Conservation (phyloP, 2,797 vertebrate species). For the Serranus cabrilla region DNA sequence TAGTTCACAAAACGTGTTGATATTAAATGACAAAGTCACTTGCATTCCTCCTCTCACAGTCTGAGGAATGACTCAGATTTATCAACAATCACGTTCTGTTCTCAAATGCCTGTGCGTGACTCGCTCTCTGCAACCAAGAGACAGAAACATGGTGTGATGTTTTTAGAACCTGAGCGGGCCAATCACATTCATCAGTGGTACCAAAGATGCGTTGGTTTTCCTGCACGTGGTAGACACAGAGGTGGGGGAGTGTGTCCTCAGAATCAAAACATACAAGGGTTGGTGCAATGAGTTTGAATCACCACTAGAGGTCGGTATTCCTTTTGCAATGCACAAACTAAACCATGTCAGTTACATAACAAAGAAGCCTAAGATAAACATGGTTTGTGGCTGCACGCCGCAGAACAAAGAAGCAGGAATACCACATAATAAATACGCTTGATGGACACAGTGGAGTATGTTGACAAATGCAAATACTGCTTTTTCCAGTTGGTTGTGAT, state of each 20-base stretch:
- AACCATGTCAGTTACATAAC: slow-evolving; percentile 69
- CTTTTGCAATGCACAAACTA: slow-evolving; percentile 7
- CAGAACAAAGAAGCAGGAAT: slow-evolving; percentile 52
- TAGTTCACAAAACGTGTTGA: neutral
- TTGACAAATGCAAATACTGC: slow-evolving; percentile 20
- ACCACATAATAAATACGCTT: neutral
- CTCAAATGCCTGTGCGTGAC: slow-evolving; percentile 5
- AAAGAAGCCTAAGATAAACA: slow-evolving; percentile 64
- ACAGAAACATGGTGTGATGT: slow-evolving; percentile 9
- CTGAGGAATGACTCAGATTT: slow-evolving; percentile 34
- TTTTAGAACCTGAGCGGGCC: neutral
- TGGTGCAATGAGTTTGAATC: slow-evolving; percentile 16
- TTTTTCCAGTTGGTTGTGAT: slow-evolving; percentile 17
- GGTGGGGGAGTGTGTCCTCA: slow-evolving; percentile 26
- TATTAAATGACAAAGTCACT: neutral
- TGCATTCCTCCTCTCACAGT: neutral
- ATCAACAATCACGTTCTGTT: slow-evolving; percentile 4
- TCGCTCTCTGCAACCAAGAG: neutral
- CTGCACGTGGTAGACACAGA: slow-evolving; percentile 51
- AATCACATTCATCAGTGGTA: slow-evolving; percentile 25
- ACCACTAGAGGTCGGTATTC: slow-evolving; percentile 71
- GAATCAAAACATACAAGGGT: slow-evolving; percentile 61
- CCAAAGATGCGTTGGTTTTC: slow-evolving; percentile 22
- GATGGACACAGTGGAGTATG: slow-evolving; percentile 25
- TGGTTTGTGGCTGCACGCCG: slow-evolving; percentile 24